Conservation (phyloP, 2,888 invertebrate species). For the Noctua janthina region DNA sequence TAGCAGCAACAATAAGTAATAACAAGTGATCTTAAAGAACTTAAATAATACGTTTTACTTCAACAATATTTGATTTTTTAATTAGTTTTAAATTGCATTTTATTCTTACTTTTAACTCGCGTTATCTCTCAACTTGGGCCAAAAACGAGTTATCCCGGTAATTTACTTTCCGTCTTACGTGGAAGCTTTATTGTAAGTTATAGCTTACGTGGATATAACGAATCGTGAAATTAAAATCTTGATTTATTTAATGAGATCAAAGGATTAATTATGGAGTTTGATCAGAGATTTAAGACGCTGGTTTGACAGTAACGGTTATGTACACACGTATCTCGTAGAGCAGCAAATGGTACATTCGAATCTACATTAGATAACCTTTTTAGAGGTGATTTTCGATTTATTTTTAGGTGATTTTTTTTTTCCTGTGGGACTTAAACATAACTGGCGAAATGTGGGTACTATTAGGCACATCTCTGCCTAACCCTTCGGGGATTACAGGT, state of each 20-base stretch:
- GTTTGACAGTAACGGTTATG: neutral
- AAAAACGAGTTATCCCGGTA: conserved; percentile 58
- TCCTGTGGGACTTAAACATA: too few relatives aligned
- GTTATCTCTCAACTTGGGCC: conserved; percentile 33
- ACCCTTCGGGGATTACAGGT: too few relatives aligned
- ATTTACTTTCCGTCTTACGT: conserved; percentile 66
- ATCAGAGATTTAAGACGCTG: neutral
- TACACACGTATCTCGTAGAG: neutral
- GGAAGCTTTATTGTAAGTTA: conserved; percentile 63
- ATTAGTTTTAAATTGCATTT: too few relatives aligned
- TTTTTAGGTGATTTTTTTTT: too few relatives aligned
- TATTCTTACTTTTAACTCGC: neutral
- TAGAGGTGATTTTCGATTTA: too few relatives aligned
- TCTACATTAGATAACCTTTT: neutral
- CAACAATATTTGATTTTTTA: neutral
- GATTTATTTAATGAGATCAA: conserved; percentile 38
- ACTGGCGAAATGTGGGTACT: too few relatives aligned
- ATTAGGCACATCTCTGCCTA: too few relatives aligned
- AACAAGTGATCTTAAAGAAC: too few relatives aligned
- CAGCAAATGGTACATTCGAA: neutral
- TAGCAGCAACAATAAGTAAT: too few relatives aligned
- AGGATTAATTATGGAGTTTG: neutral
- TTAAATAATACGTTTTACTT: too few relatives aligned
- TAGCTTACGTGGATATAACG: conserved; percentile 53
- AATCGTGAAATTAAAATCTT: conserved; percentile 54